Evolutionary conservation across 2,113 vertebrate species (phyloP).

Genomic region (Tetrax tetrax): DNA sequence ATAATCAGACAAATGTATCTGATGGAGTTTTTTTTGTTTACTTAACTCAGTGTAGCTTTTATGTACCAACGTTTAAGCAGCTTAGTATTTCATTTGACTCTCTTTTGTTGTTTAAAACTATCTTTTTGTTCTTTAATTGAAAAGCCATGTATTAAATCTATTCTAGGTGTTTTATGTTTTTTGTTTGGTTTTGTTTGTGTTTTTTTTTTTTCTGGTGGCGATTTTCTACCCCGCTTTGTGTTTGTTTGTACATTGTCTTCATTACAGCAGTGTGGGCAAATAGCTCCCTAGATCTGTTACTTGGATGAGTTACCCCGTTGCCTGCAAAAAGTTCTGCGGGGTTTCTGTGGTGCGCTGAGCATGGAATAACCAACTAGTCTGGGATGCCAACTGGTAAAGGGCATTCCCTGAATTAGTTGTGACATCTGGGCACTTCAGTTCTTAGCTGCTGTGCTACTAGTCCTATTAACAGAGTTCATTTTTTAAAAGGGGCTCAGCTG

Average conservation of each 20-base stretch:
- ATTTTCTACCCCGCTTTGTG: neutral
- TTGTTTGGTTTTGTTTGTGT: neutral
- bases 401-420: neutral
- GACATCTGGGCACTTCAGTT: neutral
- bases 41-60: neutral
- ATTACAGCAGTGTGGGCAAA: neutral
- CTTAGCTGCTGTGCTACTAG: neutral
- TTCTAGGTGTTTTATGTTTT: neutral
- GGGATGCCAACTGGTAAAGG: neutral
- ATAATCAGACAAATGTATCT: neutral
- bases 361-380: neutral
- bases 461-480: neutral
- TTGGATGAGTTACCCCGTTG: neutral
- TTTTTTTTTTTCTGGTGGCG: neutral
- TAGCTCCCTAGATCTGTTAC: neutral
- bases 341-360: slow-evolving; percentile 6
- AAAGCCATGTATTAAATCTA: neutral
- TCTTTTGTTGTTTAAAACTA: neutral
- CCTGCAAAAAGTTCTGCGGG: neutral
- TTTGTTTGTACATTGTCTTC: slow-evolving; percentile 10
- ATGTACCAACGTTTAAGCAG: neutral
- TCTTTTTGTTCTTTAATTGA: slow-evolving; percentile 1
- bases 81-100: slow-evolving; percentile 4
- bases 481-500: neutral
- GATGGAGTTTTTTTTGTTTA: neutral